Base-by-base conservation (phyloP, 2,888 invertebrate species). In the Epinotia nisella region DNA sequence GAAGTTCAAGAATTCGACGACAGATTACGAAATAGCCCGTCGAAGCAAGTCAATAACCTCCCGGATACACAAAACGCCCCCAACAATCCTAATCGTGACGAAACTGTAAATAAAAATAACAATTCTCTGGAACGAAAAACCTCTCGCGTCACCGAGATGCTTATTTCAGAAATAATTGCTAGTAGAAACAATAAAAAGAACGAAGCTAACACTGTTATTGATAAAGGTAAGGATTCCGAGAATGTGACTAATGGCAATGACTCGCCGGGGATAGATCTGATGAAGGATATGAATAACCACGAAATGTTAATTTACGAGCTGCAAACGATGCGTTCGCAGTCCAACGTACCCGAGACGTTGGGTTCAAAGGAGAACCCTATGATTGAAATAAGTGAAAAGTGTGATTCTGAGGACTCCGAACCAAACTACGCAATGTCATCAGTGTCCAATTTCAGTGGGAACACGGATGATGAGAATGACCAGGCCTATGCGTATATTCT, bases 251-350 rank as follows among this genome's bases (percentile, higher is more conserved):
- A 90, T 75, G 87, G 87, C 51, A 86, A 85, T 77, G 86, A 84
- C 49, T 84, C 87, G 53, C 82, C 87, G 45, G 91, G 90, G 75
- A 82, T 83, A 59, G 88, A 88, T 49, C 81, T 85, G 78, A 89
- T 87, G 87, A 93, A 91, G 82, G 94, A 94, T 80, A 93, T 94
- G 91, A 93, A 91, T 80, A 95, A 95, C 84, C 96, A 96, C 83
- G 96, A 96, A 88, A 94, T 96, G 88, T 92, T 96, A 80, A 96
- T 96, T 80, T 95, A 95, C 75, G 96, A 96, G 84, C 83, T 96
- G 85, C 95, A 96, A 79, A 95, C 94, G 70, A 96, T 96, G 96
- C 94, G 95, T 73, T 93, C 93, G 64, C 90, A 90, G 76, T 87
- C 91, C 0, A 89, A 89, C 76, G 88, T 93, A 74, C 88, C 90